These are phyloP conservation scores for Microdon myrmicae DNA, from an alignment of 2,888 invertebrate species.

Conservation along the genomic window DNA sequence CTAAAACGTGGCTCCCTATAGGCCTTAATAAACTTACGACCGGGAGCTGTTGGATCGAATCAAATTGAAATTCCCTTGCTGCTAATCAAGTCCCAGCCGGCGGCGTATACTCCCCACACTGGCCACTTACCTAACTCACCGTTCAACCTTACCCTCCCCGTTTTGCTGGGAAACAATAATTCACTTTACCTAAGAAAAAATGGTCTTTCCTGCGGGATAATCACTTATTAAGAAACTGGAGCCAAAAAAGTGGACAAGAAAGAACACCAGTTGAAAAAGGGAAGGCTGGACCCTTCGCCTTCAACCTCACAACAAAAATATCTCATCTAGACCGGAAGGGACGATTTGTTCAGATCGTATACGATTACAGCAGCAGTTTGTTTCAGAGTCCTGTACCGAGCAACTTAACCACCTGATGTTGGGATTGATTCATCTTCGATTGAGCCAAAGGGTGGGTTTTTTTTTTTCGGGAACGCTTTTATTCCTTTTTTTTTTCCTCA, in stretches of 20 bases:
- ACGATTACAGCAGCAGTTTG: slow-evolving; percentile 40
- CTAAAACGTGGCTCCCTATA: no score
- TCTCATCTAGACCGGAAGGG: slow-evolving; percentile 1
- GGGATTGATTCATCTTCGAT: slow-evolving; percentile 27
- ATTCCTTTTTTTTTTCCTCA: background rate
- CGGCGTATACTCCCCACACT: slow-evolving; percentile 39
- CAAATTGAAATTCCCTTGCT: slow-evolving; percentile 30
- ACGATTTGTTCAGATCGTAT: slow-evolving; percentile 43
- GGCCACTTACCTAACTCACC: slow-evolving; percentile 2
- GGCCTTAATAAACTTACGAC: slow-evolving; percentile 35
- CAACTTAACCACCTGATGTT: slow-evolving; percentile 44
- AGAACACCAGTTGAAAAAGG: background rate
- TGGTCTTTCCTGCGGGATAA: slow-evolving; percentile 32
- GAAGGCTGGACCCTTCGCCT: slow-evolving; percentile 6
- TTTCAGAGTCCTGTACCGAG: slow-evolving; percentile 11
- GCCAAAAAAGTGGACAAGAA: slow-evolving; percentile 2
- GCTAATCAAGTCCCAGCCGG: slow-evolving; percentile 35
- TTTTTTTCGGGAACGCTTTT: slow-evolving; percentile 13
- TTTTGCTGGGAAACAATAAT: slow-evolving; percentile 36
- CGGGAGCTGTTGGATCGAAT: slow-evolving; percentile 15
- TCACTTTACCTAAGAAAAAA: slow-evolving; percentile 43
- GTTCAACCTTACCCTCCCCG: slow-evolving; percentile 2
- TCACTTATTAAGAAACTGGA: slow-evolving; percentile 47
- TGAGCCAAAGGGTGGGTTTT: slow-evolving; percentile 5
- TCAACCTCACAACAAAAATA: background rate